These are phyloP conservation scores for Matsumurasca onukii DNA, from an alignment of 1,140 invertebrate species.

Conservation along the genomic window DNA sequence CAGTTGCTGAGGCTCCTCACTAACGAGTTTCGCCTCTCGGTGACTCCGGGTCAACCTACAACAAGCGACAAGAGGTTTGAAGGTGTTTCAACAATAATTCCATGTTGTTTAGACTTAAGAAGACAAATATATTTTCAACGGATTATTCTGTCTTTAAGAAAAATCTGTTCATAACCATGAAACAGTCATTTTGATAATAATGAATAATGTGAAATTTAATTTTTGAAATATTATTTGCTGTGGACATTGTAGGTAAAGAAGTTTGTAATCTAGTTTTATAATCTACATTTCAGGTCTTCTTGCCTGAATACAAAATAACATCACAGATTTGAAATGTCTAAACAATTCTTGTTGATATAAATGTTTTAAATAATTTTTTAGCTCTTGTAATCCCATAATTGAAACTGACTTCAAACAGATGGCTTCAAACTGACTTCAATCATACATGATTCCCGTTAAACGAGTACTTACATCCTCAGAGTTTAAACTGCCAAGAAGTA, in stretches of 20 bases:
- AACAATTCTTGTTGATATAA: not conserved
- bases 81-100: not conserved
- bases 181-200: not conserved
- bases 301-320: not conserved
- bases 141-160: not conserved
- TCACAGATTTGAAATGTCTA: not conserved
- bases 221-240: too few species aligned
- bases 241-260: too few species aligned
- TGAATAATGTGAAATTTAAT: slow-evolving; percentile 1
- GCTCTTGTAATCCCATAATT: not conserved
- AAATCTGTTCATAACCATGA: not conserved
- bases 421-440: too few species aligned
- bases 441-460: too few species aligned
- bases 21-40: slow-evolving; percentile 44
- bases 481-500: too few species aligned
- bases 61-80: not conserved
- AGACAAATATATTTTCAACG: not conserved
- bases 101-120: too few species aligned
- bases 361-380: not conserved
- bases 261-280: not conserved
- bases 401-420: too few species aligned
- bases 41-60: slow-evolving; percentile 43
- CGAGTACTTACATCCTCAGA: too few species aligned
- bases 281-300: not conserved
- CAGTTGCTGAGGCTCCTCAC: slow-evolving; percentile 31